Base-by-base conservation (phyloP, 2,888 invertebrate species). In the Beris morrisii region DNA sequence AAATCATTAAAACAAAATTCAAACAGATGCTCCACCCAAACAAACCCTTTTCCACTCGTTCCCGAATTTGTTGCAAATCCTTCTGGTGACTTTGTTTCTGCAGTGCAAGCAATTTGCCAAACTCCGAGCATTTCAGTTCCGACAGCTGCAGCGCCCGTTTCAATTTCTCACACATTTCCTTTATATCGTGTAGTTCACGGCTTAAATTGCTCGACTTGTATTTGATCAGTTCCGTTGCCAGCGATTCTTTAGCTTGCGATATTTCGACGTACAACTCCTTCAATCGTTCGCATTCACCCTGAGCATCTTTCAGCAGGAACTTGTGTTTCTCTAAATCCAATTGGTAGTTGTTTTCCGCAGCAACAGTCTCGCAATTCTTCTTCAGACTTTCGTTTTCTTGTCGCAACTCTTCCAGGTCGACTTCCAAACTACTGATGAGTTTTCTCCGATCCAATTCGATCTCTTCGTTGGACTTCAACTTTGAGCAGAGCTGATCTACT, bases 161-260 rank as follows among this genome's bases (percentile, higher is more conserved):
- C 1, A 87, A 80, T 66, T 81, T 82, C 0, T 84, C 83, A 30
- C 86, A 77, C 71, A 86, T 85, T 44, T 83, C 83, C 54, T 80
- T 85, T 72, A 86, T 81, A 71, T 80, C 82, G 68, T 83, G 83
- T 73, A 85, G 75, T 64, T 83, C 81, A 68, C 83, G 83, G 0
- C 82, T 73, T 6, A 78, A 78, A 9, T 85, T 85, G 53, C 75
- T 79, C 68, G 83, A 82, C 69, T 84, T 83, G 46, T 85, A 71
- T 59, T 86, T 84, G 71, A 83, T 84, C 50, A 87, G 74, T 73
- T 87, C 85, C 69, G 84, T 82, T 30, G 82, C 77, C 4, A 85
- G 77, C n/a, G 84, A 75, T 66, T 88, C 88, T 56, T 87, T 85
- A 5, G 84, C 82, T 69, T 84, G 84, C 69, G 86, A 87, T 4